Evolutionary conservation across 2,797 vertebrate genomes (phyloP).

Genomic region (Simalia tracyae): DNA sequence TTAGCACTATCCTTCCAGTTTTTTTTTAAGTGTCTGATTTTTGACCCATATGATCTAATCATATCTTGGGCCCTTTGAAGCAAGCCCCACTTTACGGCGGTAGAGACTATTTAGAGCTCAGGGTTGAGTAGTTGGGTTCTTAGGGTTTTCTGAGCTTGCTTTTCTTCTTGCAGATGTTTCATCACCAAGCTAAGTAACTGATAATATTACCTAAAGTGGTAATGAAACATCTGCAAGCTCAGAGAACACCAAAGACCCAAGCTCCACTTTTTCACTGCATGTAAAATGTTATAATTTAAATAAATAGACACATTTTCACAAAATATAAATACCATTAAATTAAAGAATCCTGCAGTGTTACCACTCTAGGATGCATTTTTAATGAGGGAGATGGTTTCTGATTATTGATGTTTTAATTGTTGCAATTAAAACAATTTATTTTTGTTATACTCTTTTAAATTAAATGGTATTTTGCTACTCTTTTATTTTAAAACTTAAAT

Average conservation of each 20-base stretch:
- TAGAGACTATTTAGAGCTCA: neutral
- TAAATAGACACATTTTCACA: neutral
- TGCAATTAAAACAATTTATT: neutral
- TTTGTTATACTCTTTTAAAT: neutral
- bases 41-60: neutral
- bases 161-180: neutral
- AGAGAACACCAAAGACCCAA: neutral
- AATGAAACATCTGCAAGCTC: neutral
- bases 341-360: neutral
- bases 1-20: neutral
- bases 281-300: neutral
- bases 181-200: neutral
- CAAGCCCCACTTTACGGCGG: neutral
- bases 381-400: neutral
- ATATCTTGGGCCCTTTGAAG: neutral
- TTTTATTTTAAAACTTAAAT: neutral
- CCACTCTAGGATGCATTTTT: neutral
- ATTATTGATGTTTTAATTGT: neutral
- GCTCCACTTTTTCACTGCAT: neutral
- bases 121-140: neutral
- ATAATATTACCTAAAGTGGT: neutral
- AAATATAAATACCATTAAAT: neutral
- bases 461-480: neutral
- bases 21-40: neutral
- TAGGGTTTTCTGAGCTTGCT: neutral